phyloP scores from a whole-genome alignment of 2,113 vertebrate genomes.

The Nesoenas mayeri region DNA sequence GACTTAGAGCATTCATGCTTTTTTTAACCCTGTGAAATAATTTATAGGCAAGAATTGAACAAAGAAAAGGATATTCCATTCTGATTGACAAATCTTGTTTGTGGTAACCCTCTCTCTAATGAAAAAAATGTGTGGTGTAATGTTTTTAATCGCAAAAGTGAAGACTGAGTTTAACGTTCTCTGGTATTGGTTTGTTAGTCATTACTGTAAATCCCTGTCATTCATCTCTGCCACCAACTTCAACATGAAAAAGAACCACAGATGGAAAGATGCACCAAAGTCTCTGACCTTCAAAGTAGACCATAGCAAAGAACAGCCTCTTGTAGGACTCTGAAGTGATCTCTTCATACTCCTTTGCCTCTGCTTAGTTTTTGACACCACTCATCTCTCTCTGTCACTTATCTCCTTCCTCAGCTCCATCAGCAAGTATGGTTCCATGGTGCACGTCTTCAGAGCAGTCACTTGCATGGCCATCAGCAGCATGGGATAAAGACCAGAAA shows the following conservation, averaged over 20 bases:
- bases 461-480: fast-evolving
- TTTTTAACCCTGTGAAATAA: not conserved
- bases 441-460: not conserved
- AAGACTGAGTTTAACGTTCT: not conserved
- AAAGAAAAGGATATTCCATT: not conserved
- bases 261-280: not conserved
- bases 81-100: not conserved
- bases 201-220: not conserved
- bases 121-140: not conserved
- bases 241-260: not conserved
- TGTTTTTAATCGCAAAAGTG: not conserved
- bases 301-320: not conserved
- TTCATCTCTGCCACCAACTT: not conserved
- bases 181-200: not conserved
- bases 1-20: not conserved
- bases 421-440: not conserved
- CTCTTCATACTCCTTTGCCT: not conserved
- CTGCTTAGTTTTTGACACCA: not conserved
- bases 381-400: not conserved
- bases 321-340: not conserved
- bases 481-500: not conserved
- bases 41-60: not conserved
- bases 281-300: not conserved
- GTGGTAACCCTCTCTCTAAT: not conserved
- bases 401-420: not conserved